Base-by-base conservation (phyloP, 53 echinoderm and acorn worm species). In the Stichopus horrens region DNA sequence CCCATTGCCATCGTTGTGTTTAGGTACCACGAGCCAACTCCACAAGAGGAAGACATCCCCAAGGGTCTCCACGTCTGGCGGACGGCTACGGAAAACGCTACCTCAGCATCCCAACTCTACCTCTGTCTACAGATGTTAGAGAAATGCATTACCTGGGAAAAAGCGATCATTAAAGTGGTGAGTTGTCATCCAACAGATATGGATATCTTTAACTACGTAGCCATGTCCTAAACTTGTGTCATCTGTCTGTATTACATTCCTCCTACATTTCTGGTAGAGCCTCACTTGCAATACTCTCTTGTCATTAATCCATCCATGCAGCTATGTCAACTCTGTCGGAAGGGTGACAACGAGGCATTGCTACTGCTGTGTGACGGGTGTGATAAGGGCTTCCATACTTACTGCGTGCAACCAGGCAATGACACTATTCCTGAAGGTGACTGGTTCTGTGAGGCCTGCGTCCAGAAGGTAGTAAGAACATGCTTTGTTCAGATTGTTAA, bases 141-240 rank as follows among this genome's bases (percentile, higher is more conserved):
- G 74, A 96, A 94, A 73, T 96, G 94, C 75, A 90, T 96, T 14
- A 94, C 99, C 4, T 96, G 99, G 99, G 99, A 99, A 59, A 99
- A 99, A 78, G 96, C 99, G 86, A 99, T 99, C 90, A 99, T 99
- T 93, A 99, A 99, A 96, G 96, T 96, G 89, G 99, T 99, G 88
- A 92, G 99, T 94, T 11, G 7, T 11, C 20, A n/a, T 60, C 9
- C 55, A 37, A 21, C 22, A n/a, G 86, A 51, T 23, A 19, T 85
- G 85, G 85, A 65, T 63, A 51, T 85, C 85, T 5, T 0, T 37
- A 37, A 37, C 37, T 37, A 37, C 37, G 1, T 37, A 2, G 37
- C 37, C 37, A 37, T 37, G 37, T 37, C 37, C 37, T 37, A 37
- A 37, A 37, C 37, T 37, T 37, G 37, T 37, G 37, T 37, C 37